A percentile compares a stretch with the other conserved stretches of the same genome.
phyloP scores from a whole-genome alignment of 64 coral and sea anemone species.

The Dendrophyllia cribrosa region DNA sequence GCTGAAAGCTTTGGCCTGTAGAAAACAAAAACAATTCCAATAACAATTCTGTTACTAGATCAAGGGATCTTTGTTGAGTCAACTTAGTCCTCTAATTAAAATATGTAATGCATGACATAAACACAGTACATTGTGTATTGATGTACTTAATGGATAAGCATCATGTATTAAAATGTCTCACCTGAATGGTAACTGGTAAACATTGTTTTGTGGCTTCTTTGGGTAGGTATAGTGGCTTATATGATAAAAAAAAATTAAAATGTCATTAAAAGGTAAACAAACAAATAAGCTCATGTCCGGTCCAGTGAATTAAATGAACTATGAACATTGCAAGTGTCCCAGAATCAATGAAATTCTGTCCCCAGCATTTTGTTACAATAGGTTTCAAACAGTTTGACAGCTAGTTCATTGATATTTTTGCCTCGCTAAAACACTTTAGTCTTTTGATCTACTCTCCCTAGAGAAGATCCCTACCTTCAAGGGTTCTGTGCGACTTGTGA shows the following conservation, averaged over 20 bases:
- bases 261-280: background rate
- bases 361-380: too few relatives aligned
- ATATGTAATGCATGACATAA: too few relatives aligned
- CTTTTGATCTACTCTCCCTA: too few relatives aligned
- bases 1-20: constrained; percentile 45
- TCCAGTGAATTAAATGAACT: background rate
- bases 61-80: too few relatives aligned
- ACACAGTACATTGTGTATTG: too few relatives aligned
- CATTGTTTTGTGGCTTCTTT: constrained; percentile 2
- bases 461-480: constrained; percentile 75
- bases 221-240: constrained; percentile 11
- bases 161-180: background rate
- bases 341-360: too few relatives aligned
- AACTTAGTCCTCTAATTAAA: too few relatives aligned
- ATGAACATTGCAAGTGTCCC: background rate
- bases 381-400: too few relatives aligned
- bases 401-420: too few relatives aligned
- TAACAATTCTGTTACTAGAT: too few relatives aligned
- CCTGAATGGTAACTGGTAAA: constrained; percentile 34
- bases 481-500: constrained; percentile 80
- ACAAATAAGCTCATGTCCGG: background rate
- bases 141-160: too few relatives aligned
- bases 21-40: background rate
- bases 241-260: background rate
- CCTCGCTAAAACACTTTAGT: too few relatives aligned